Evolutionary conservation across 2,888 invertebrate species (phyloP).

Genomic region (Leucophenga montana): DNA sequence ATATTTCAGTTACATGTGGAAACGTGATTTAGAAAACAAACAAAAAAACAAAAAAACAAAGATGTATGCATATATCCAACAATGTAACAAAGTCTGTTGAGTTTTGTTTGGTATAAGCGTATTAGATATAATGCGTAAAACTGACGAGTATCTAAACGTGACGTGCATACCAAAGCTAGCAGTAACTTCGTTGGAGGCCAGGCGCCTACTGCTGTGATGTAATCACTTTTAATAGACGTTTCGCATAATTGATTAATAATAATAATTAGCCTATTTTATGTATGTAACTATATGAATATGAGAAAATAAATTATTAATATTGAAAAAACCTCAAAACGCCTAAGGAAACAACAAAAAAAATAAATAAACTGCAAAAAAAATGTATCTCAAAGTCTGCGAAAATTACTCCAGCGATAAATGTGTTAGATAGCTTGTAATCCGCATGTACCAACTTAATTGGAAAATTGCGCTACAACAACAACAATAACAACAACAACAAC

Average conservation of each 20-base stretch:
- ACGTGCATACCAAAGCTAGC: too few species aligned
- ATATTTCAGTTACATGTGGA: conserved; percentile 59
- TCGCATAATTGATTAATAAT: too few species aligned
- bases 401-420: conserved; percentile 36
- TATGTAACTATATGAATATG: too few species aligned
- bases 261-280: too few species aligned
- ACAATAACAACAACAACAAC: conserved; percentile 1
- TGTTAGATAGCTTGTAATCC: conserved; percentile 40
- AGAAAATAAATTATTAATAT: neutral
- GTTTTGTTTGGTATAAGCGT: neutral
- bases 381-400: conserved; percentile 13
- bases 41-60: neutral
- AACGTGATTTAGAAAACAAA: conserved; percentile 6
- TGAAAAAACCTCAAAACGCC: neutral
- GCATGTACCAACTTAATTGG: conserved; percentile 42
- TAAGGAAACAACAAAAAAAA: neutral
- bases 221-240: neutral
- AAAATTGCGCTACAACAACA: conserved; percentile 37
- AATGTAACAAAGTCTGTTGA: neutral
- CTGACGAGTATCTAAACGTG: neutral
- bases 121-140: conserved; percentile 10
- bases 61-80: neutral
- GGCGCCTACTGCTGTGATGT: neutral
- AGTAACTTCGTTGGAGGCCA: too few species aligned
- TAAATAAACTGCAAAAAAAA: conserved; percentile 5